These are phyloP conservation scores for Sander lucioperca DNA, from an alignment of 2,113 vertebrate genomes.

Conservation along the genomic window DNA sequence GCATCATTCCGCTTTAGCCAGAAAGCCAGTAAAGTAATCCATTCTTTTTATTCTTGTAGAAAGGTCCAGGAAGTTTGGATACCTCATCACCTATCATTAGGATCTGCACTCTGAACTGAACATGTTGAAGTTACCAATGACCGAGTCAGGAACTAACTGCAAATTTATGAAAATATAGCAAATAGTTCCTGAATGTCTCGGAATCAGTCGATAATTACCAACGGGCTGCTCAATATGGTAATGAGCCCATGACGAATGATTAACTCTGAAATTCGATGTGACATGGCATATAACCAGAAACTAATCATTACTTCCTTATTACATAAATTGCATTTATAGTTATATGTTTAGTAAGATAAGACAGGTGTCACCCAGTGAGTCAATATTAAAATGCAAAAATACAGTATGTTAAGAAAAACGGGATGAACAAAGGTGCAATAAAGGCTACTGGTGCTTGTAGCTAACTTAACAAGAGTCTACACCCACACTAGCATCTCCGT, in stretches of 20 bases:
- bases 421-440: background rate
- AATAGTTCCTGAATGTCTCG: background rate
- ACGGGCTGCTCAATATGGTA: background rate
- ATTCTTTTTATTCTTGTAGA: slow-evolving; percentile 14
- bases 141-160: background rate
- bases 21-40: slow-evolving; percentile 12
- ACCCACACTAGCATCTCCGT: background rate
- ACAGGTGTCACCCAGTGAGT: too few relatives aligned
- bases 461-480: background rate
- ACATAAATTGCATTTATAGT: too few relatives aligned
- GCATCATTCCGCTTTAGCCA: slow-evolving; percentile 18
- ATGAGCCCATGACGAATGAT: background rate
- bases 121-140: background rate
- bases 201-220: background rate
- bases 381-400: too few relatives aligned
- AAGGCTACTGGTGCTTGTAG: background rate
- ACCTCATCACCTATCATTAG: background rate
- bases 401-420: too few relatives aligned
- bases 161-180: background rate
- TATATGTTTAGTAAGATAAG: too few relatives aligned
- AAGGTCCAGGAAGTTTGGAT: slow-evolving; percentile 27
- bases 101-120: background rate
- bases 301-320: too few relatives aligned
- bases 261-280: too few relatives aligned
- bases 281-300: too few relatives aligned